These are phyloP conservation scores for Pteropus rufus DNA, from an alignment of 2,797 vertebrate genomes.

Conservation along the genomic window DNA sequence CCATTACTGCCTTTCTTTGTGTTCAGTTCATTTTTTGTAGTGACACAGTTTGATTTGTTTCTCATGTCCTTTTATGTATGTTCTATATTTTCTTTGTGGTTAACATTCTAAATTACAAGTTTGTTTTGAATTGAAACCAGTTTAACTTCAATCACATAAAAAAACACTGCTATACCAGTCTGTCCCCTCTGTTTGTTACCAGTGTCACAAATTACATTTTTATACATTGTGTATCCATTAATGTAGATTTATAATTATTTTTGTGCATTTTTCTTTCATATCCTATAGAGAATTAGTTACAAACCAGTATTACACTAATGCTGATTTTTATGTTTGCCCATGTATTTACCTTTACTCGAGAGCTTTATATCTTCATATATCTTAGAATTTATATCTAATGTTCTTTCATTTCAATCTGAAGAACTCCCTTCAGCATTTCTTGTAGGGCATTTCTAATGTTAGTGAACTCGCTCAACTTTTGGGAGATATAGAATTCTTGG, in stretches of 20 bases:
- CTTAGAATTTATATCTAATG: not conserved
- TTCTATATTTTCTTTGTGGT: not conserved
- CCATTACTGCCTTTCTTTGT: not conserved
- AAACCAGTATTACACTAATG: not conserved
- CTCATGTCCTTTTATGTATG: not conserved
- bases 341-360: not conserved
- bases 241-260: not conserved
- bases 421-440: not conserved
- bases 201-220: not conserved
- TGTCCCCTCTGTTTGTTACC: not conserved
- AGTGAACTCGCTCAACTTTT: not conserved
- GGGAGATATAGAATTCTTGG: not conserved
- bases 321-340: not conserved
- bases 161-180: not conserved
- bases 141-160: not conserved
- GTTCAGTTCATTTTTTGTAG: not conserved
- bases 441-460: not conserved
- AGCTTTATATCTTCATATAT: not conserved
- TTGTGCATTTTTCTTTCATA: not conserved
- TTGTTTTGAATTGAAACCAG: not conserved
- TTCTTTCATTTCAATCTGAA: not conserved
- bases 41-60: not conserved
- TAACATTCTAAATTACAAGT: not conserved
- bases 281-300: not conserved
- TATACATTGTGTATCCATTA: not conserved